A percentile compares a stretch with the other conserved stretches of the same genome.
These are phyloP conservation scores for Diploptera punctata DNA, from an alignment of 2,888 invertebrate genomes.

Conservation along the genomic window DNA sequence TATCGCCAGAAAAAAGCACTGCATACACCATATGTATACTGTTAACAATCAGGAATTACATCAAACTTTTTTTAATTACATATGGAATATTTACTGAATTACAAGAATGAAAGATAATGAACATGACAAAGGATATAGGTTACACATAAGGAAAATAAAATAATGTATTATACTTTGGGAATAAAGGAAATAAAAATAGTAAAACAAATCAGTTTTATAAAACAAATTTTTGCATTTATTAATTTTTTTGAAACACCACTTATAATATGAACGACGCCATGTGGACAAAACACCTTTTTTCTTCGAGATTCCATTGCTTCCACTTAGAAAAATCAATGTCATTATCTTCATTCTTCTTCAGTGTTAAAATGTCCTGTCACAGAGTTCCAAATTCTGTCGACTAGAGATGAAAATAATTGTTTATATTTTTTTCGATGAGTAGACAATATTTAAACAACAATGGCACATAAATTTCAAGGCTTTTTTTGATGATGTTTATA, in stretches of 20 bases:
- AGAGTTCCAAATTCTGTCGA: conserved; percentile 29
- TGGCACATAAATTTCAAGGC: conserved; percentile 37
- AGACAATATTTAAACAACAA: conserved; percentile 38
- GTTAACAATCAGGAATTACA: too few relatives aligned
- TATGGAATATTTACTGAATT: too few relatives aligned
- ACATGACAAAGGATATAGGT: too few relatives aligned
- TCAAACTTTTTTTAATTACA: too few relatives aligned
- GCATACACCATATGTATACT: too few relatives aligned
- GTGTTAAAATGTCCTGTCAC: conserved; percentile 15
- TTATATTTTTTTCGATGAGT: conserved; percentile 37
- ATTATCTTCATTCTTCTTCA: conserved; percentile 25
- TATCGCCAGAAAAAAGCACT: too few relatives aligned
- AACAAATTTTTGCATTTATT: conserved; percentile 36
- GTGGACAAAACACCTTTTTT: conserved; percentile 32
- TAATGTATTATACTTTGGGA: too few relatives aligned
- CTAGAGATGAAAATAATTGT: conserved; percentile 37
- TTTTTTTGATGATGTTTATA: conserved; percentile 29
- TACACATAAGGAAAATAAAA: too few relatives aligned
- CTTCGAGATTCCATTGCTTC: conserved; percentile 25
- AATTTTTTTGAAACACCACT: conserved; percentile 35
- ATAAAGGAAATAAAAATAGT: too few relatives aligned
- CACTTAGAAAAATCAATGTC: conserved; percentile 30
- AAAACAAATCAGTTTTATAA: conserved; percentile 15
- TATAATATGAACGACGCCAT: conserved; percentile 34
- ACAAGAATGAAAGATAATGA: too few relatives aligned